Base-by-base conservation (phyloP, 1,140 invertebrate species). In the Helicorthomorpha holstii region DNA sequence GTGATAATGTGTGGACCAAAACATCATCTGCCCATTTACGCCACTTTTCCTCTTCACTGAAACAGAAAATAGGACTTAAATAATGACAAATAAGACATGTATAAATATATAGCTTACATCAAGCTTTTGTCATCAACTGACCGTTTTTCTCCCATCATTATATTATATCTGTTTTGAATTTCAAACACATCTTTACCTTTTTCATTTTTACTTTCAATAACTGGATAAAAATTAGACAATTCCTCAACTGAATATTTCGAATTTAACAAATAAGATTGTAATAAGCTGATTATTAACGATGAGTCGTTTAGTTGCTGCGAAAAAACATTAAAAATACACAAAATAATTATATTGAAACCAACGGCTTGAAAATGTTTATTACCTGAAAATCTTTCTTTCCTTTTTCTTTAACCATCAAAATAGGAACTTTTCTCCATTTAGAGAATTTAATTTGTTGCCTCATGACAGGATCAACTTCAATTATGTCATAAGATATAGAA, bases 391-490 rank as follows among this genome's bases (percentile, higher is more conserved):
- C 7, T 34, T 34, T 0, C 23, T 48, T 27, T 49, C 60, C 48
- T 45, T 55, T 49, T 51, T 64, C 76, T 66, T 89, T 75, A 4
- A 80, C 77, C 29, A 95, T 65, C n/a, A 96, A 63, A 62, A 95
- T 91, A 0, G 94, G 94, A 29, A 98, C 92, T 76, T 98, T 98
- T 63, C 83, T 91, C 59, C 97, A 95, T 1, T 76, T 64, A 0
- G 90, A 91, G 87, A 94, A 98, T 64, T 85, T 87, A 27, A 96
- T 82, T 63, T 96, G 83, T 59, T 82, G 80, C 29, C 87, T 74
- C 0, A 92, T 72, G 1, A 98, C 87, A 27, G 91, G 88, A 73
- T 96, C 87, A 0, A 98, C 95, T 75, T 99, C 95, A 16, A 98
- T 82, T 16, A 98, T 75, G 62, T 97, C 82, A 69, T 98, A 98